These are phyloP conservation scores for Zoanthus sansibaricus DNA, from an alignment of 92 coral and sea anemone species.

Conservation along the genomic window DNA sequence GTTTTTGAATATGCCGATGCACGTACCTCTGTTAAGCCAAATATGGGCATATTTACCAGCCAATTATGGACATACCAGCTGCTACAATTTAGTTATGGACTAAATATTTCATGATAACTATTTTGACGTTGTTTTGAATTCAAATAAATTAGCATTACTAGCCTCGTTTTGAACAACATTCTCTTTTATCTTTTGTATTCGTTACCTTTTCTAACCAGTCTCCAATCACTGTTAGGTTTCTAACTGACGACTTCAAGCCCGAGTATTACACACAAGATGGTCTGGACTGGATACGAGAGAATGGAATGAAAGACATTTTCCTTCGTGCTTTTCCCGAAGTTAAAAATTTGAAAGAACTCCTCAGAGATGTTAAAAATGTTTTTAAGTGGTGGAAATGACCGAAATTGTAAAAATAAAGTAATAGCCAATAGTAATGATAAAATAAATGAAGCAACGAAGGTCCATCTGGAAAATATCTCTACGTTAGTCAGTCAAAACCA, in stretches of 20 bases:
- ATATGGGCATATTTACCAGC: too few relatives aligned
- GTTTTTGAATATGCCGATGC: too few relatives aligned
- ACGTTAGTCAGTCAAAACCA: background rate
- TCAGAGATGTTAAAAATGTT: conserved; percentile 65
- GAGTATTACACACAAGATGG: conserved; percentile 87
- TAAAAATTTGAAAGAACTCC: conserved; percentile 27
- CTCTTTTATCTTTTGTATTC: too few relatives aligned
- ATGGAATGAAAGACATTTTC: conserved; percentile 76
- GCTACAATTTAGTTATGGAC: too few relatives aligned
- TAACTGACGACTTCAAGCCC: conserved; percentile 77
- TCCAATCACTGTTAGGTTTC: conserved; percentile 64
- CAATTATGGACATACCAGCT: too few relatives aligned
- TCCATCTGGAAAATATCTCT: background rate
- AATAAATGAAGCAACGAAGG: background rate
- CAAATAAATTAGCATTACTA: too few relatives aligned
- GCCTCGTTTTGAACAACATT: too few relatives aligned
- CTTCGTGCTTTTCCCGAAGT: conserved; percentile 78
- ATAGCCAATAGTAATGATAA: background rate
- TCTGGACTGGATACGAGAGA: conserved; percentile 72
- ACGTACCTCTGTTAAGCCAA: too few relatives aligned
- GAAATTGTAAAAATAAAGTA: background rate
- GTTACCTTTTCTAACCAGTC: background rate
- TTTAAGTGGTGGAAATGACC: conserved; percentile 71
- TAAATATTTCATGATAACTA: too few relatives aligned
- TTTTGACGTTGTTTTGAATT: too few relatives aligned